phyloP scores from a whole-genome alignment of 2,797 vertebrate genomes.

The Sternotherus odoratus region DNA sequence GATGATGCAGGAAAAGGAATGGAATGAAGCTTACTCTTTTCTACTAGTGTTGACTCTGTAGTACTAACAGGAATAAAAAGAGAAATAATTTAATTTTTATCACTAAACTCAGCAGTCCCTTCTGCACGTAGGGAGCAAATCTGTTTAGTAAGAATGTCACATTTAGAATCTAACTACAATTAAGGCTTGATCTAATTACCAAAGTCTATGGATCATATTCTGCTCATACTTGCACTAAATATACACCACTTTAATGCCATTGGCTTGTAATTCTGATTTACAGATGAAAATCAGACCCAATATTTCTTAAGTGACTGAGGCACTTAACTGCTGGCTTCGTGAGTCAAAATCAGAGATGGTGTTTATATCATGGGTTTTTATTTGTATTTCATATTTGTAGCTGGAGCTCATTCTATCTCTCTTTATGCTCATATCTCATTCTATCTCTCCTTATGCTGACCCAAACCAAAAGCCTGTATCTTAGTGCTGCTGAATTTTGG shows the following conservation, averaged over 20 bases:
- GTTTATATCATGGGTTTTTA: no score
- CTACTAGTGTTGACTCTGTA: not conserved
- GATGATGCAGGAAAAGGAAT: not conserved
- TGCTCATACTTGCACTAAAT: not conserved
- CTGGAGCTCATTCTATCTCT: constrained; percentile 18
- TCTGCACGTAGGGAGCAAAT: not conserved
- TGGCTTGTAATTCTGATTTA: not conserved
- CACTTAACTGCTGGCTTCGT: constrained; percentile 45
- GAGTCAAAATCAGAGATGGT: constrained; percentile 22
- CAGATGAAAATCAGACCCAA: constrained; percentile 4
- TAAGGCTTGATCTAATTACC: not conserved
- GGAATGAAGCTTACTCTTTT: fast-evolving
- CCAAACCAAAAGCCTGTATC: constrained; percentile 28
- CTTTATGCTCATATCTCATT: constrained; percentile 49
- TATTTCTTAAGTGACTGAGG: not conserved
- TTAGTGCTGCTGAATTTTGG: not conserved
- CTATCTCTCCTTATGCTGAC: constrained; percentile 62
- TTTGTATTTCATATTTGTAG: constrained; percentile 20
- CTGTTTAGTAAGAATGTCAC: not conserved
- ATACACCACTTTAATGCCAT: fast-evolving
- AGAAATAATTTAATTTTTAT: not conserved
- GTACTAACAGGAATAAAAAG: not conserved
- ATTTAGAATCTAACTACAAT: not conserved
- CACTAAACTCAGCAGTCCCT: not conserved
- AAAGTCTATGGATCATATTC: fast-evolving